These are phyloP conservation scores for Orthosia gracilis DNA, from an alignment of 2,888 invertebrate species.

Conservation along the genomic window DNA sequence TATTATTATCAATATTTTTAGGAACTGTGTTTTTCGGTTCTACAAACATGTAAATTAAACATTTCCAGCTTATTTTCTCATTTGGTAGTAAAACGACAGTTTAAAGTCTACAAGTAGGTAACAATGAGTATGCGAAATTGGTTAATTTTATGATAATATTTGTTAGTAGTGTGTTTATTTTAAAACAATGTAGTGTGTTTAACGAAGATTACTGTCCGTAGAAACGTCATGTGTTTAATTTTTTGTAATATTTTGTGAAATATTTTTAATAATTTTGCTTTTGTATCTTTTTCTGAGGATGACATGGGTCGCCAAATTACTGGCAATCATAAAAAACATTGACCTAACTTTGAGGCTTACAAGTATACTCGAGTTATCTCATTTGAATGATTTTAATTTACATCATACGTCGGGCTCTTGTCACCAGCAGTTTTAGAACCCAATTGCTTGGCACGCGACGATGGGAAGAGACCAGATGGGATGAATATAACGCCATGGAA, in stretches of 20 bases:
- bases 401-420: no score
- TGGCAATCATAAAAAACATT: background rate
- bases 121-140: constrained; percentile 28
- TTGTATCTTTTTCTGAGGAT: background rate
- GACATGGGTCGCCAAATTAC: background rate
- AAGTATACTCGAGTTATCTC: background rate
- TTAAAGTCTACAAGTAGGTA: background rate
- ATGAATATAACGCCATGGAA: no score
- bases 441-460: no score
- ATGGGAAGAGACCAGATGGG: no score
- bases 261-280: background rate
- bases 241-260: no score
- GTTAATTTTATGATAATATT: background rate
- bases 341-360: background rate
- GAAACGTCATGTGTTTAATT: background rate
- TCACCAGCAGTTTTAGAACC: no score
- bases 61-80: background rate
- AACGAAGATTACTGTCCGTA: background rate
- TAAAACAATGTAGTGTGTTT: background rate
- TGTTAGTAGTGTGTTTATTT: background rate
- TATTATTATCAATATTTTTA: background rate
- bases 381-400: background rate
- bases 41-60: background rate
- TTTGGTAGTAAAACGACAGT: background rate
- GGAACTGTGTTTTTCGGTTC: background rate